Evolutionary conservation across 2,113 vertebrate species (phyloP).

Genomic region (Clarias gariepinus): DNA sequence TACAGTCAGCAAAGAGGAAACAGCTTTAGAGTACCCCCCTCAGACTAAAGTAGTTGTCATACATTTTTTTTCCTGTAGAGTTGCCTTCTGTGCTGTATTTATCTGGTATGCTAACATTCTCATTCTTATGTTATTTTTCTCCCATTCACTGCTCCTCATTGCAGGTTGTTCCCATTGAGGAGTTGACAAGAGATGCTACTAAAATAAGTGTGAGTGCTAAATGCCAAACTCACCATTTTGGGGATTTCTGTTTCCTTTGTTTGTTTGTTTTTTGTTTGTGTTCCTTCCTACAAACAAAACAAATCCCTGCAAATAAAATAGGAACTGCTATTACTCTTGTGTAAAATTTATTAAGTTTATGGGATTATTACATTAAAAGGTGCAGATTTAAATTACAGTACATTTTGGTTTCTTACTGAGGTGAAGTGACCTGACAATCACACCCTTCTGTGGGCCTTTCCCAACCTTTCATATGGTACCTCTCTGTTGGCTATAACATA

Average conservation of each 20-base stretch:
- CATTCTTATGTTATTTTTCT: background rate
- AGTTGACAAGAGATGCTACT: slow-evolving; percentile 82
- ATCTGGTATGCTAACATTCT: background rate
- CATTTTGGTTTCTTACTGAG: no score
- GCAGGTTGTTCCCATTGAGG: slow-evolving; percentile 83
- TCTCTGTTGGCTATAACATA: background rate
- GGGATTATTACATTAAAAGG: no score
- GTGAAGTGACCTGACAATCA: background rate
- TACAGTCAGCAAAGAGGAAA: slow-evolving; percentile 62
- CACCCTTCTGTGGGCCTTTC: background rate
- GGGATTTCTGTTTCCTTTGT: background rate
- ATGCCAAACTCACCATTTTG: background rate
- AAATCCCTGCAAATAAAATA: no score
- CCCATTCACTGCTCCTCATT: slow-evolving; percentile 42
- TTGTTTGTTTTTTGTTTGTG: no score
- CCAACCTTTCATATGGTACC: background rate
- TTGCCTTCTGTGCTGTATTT: slow-evolving; percentile 13
- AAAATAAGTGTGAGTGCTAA: slow-evolving; percentile 93
- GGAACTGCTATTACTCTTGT: no score
- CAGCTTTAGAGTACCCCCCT: slow-evolving; percentile 58
- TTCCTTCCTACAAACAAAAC: no score
- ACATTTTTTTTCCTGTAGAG: slow-evolving; percentile 5
- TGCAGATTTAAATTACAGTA: no score
- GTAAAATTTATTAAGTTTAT: no score
- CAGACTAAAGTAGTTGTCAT: slow-evolving; percentile 21